Conservation (phyloP, 2,113 vertebrate genomes). For the Oceanodroma tethys region DNA sequence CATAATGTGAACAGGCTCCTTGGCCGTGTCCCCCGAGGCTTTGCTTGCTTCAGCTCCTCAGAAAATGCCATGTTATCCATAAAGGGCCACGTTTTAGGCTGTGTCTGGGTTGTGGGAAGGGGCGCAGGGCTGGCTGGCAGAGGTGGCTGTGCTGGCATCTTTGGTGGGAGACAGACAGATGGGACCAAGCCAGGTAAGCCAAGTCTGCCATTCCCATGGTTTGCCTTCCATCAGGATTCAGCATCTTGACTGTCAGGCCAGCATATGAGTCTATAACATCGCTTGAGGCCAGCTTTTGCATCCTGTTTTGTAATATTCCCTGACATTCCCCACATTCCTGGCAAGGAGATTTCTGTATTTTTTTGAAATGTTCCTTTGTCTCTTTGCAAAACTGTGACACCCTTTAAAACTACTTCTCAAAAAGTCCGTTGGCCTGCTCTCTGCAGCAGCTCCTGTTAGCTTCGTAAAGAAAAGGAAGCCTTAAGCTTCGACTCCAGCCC, state of each 20-base stretch:
- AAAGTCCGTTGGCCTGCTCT: background rate
- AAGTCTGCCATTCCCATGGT: background rate
- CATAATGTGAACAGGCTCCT: rapidly evolving
- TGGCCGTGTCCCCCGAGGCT: rapidly evolving
- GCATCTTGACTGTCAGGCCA: background rate
- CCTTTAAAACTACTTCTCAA: background rate
- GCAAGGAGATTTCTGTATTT: background rate
- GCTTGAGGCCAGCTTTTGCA: slow-evolving; percentile 24
- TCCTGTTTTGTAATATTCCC: slow-evolving; percentile 59
- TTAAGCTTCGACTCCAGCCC: background rate
- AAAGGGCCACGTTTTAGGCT: rapidly evolving
- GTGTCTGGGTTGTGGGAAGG: rapidly evolving
- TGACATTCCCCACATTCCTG: slow-evolving; percentile 64
- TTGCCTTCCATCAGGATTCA: background rate
- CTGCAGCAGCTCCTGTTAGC: background rate
- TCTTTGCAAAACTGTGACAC: slow-evolving; percentile 18
- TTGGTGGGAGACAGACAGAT: background rate
- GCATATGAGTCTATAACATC: background rate
- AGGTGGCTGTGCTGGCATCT: background rate
- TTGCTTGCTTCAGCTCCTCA: background rate
- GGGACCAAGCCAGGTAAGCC: background rate
- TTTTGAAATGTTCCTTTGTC: background rate
- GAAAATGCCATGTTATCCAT: rapidly evolving
- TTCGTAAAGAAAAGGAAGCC: background rate
- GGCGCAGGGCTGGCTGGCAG: background rate